These are phyloP conservation scores for Anser brachyrhynchus DNA, from an alignment of 2,113 vertebrate species.

Conservation along the genomic window DNA sequence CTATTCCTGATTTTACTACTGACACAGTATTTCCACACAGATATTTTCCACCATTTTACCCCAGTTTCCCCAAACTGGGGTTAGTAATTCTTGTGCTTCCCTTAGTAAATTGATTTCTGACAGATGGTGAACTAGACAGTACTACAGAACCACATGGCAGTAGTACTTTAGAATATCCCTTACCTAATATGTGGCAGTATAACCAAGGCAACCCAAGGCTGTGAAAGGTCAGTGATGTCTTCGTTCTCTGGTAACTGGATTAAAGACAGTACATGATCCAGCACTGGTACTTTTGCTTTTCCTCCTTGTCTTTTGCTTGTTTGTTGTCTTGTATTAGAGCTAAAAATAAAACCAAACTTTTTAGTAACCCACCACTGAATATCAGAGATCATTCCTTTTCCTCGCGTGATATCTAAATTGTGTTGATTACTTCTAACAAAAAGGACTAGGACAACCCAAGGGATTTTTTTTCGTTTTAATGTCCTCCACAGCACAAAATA, in stretches of 20 bases:
- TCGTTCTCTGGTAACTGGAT: constrained; percentile 72
- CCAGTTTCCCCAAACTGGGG: neutral
- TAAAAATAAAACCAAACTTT: constrained; percentile 33
- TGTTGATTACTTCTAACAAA: neutral
- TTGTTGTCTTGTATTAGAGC: constrained; percentile 66
- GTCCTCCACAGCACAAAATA: neutral
- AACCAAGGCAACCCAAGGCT: constrained; percentile 87
- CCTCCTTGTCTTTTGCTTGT: constrained; percentile 34
- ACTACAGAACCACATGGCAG: neutral
- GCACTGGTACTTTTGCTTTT: constrained; percentile 44
- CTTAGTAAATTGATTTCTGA: neutral
- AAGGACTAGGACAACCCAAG: neutral
- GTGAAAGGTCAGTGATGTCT: constrained; percentile 78
- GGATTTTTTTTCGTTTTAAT: neutral
- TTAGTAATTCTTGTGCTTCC: neutral
- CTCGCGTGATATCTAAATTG: neutral
- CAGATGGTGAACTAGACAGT: neutral
- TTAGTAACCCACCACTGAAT: neutral
- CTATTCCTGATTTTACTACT: neutral
- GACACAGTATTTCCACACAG: neutral
- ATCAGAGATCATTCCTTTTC: neutral
- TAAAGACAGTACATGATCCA: constrained; percentile 84
- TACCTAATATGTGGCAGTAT: constrained; percentile 95
- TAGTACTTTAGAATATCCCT: neutral
- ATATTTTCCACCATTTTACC: neutral